A percentile compares a stretch with the other conserved stretches of the same genome.
These are phyloP conservation scores for Podarcis muralis DNA, from an alignment of 2,113 vertebrate species.

Conservation along the genomic window DNA sequence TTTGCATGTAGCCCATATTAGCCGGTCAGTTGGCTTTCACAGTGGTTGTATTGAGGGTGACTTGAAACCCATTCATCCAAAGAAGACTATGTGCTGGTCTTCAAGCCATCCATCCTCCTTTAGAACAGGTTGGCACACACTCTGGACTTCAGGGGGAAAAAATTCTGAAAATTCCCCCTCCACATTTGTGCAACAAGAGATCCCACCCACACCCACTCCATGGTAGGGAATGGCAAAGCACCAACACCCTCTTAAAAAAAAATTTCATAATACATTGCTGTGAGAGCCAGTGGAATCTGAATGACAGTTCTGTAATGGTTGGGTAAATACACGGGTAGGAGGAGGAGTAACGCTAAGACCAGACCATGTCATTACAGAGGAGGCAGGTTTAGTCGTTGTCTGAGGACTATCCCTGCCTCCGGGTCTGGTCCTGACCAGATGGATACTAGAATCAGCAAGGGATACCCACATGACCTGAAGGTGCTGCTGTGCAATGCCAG, in stretches of 20 bases:
- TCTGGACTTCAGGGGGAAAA: no score
- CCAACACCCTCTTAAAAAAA: no score
- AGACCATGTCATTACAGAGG: no score
- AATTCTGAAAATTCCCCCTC: not conserved
- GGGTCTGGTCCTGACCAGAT: no score
- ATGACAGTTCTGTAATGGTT: not conserved
- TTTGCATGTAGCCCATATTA: not conserved
- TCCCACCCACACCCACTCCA: not conserved
- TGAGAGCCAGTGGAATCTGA: not conserved
- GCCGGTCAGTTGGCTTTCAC: not conserved
- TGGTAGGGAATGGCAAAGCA: not conserved
- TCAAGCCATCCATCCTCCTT: not conserved
- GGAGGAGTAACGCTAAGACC: no score
- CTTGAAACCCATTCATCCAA: not conserved
- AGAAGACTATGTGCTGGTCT: not conserved
- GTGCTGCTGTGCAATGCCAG: no score
- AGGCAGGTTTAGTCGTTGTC: no score
- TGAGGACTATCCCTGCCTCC: no score
- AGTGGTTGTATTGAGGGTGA: no score
- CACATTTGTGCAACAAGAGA: not conserved
- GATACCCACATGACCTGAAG: no score
- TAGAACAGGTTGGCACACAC: not conserved
- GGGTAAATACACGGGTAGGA: no score
- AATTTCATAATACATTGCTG: not conserved
- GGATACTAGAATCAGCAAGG: no score